Conservation (phyloP, 1,140 invertebrate species). For the Hestina assimilis region DNA sequence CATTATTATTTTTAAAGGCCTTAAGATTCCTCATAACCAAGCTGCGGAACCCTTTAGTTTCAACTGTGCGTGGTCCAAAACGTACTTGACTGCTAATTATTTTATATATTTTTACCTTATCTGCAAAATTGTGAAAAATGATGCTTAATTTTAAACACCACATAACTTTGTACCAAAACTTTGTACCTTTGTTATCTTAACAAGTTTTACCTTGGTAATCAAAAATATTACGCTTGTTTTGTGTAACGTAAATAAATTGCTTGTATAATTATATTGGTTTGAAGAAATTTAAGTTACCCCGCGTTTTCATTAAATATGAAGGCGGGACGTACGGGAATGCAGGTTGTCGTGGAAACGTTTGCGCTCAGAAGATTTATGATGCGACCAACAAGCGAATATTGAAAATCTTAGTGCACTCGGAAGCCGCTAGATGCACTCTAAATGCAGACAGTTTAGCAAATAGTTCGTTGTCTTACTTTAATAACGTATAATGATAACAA, state of each 20-base stretch:
- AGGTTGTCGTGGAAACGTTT: constrained; percentile 66
- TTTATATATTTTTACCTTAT: too few relatives aligned
- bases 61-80: too few relatives aligned
- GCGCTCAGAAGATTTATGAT: constrained; percentile 68
- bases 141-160: too few relatives aligned
- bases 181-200: too few relatives aligned
- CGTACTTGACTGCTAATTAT: too few relatives aligned
- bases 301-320: constrained; percentile 73
- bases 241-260: constrained; percentile 19
- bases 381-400: constrained; percentile 71
- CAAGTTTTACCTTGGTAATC: background rate
- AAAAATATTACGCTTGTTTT: constrained; percentile 6
- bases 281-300: constrained; percentile 59
- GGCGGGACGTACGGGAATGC: constrained; percentile 59
- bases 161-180: too few relatives aligned
- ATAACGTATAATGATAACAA: constrained; percentile 1
- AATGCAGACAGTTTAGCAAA: constrained; percentile 47
- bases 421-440: constrained; percentile 63
- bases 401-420: constrained; percentile 66
- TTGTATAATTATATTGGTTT: constrained; percentile 33
- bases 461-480: constrained; percentile 21
- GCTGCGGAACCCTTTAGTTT: too few relatives aligned
- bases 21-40: too few relatives aligned
- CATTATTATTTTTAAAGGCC: too few relatives aligned
- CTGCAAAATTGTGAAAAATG: too few relatives aligned